These are phyloP conservation scores for Diadema setosum DNA, from an alignment of 35 echinoderm and acorn worm species.

Conservation along the genomic window DNA sequence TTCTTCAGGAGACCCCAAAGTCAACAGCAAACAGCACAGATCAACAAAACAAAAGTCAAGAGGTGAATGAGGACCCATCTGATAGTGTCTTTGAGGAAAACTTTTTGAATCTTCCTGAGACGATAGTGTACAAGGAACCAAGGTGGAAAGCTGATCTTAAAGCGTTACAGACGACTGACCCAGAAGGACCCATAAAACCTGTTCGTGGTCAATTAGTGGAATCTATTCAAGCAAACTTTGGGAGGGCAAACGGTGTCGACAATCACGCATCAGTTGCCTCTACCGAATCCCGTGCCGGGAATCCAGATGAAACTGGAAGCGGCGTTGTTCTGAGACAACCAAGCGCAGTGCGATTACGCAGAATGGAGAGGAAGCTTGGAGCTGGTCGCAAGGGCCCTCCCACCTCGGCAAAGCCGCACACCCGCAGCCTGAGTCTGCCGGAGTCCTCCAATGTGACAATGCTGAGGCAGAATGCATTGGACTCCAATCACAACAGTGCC, in stretches of 20 bases:
- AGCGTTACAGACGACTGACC: neutral
- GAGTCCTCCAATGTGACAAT: neutral
- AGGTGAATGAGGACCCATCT: neutral
- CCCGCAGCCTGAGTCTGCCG: neutral
- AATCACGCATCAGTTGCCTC: neutral
- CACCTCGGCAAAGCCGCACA: neutral
- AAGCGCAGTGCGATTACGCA: conserved; percentile 8
- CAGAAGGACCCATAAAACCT: neutral
- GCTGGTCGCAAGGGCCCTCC: neutral
- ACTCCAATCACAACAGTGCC: neutral
- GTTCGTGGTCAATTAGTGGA: neutral
- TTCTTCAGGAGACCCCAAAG: neutral
- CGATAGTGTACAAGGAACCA: conserved; percentile 2
- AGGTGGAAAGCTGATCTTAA: neutral
- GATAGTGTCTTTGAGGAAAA: conserved; percentile 2
- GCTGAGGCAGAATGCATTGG: conserved; percentile 9
- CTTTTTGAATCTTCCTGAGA: neutral
- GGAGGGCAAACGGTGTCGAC: neutral
- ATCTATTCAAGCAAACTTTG: neutral
- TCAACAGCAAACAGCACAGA: neutral
- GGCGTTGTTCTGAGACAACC: neutral
- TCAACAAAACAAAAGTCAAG: neutral
- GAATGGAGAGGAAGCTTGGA: conserved; percentile 2
- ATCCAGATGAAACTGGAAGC: neutral
- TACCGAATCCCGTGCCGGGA: neutral